Evolutionary conservation across 1,140 invertebrate genomes (phyloP).

Genomic region (Stratiolaelaps scimitus): DNA sequence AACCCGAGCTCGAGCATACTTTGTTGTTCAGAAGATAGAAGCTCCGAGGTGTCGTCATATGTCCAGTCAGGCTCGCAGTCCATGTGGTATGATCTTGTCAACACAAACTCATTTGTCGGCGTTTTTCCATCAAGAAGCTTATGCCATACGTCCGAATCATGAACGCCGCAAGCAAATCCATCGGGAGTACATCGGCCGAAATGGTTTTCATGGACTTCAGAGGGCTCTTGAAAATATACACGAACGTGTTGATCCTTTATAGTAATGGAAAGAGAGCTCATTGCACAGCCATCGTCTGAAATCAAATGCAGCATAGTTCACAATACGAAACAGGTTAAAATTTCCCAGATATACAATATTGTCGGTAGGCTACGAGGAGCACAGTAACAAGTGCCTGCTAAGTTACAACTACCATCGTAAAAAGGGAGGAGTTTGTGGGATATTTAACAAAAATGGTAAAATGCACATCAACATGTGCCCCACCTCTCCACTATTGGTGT

Average conservation of each 20-base stretch:
- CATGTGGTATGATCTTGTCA: slow-evolving; percentile 23
- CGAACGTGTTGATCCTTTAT: neutral
- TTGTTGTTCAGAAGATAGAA: slow-evolving; percentile 13
- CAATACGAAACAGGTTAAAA: neutral
- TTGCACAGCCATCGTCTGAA: slow-evolving; percentile 2
- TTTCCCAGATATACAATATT: no score
- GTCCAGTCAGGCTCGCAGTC: slow-evolving; percentile 25
- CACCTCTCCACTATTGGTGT: no score
- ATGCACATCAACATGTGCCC: no score
- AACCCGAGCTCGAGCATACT: slow-evolving; percentile 13
- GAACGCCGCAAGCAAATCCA: slow-evolving; percentile 12
- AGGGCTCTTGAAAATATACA: slow-evolving; percentile 9
- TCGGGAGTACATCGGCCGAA: slow-evolving; percentile 7
- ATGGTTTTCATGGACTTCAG: neutral
- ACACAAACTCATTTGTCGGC: neutral
- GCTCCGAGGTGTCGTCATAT: neutral
- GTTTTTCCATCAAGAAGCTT: neutral
- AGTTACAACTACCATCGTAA: no score
- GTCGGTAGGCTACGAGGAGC: no score
- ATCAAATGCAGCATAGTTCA: neutral
- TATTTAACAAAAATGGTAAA: no score
- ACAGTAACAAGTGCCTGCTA: no score
- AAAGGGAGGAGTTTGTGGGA: no score
- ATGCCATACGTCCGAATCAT: slow-evolving; percentile 9
- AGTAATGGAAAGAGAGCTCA: neutral